phyloP scores from a whole-genome alignment of 2,888 invertebrate species.

The Cantharis flavilabris region DNA sequence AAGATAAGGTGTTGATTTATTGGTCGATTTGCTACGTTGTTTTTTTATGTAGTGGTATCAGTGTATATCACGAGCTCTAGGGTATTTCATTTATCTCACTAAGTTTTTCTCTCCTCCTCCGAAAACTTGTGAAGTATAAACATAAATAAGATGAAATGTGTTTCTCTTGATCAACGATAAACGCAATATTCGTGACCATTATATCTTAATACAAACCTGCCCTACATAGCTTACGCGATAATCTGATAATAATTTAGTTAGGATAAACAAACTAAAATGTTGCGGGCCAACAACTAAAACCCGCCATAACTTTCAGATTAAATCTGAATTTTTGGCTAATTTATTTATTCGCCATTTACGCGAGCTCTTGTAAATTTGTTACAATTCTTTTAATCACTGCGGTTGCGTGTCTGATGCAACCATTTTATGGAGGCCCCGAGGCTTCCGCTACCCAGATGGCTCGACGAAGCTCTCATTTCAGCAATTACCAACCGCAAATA shows the following conservation, averaged over 20 bases:
- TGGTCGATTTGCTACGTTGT: conserved; percentile 39
- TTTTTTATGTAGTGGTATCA: conserved; percentile 35
- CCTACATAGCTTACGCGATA: neutral
- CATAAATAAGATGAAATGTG: conserved; percentile 27
- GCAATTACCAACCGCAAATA: conserved; percentile 34
- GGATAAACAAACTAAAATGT: conserved; percentile 8
- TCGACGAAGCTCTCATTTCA: conserved; percentile 31
- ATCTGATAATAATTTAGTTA: conserved; percentile 11
- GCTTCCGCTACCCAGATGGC: conserved; percentile 35
- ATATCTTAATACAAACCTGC: neutral
- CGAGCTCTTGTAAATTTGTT: conserved; percentile 43
- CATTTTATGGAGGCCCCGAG: conserved; percentile 19
- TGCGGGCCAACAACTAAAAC: neutral
- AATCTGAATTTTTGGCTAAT: neutral
- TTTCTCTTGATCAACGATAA: conserved; percentile 16
- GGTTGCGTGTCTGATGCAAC: conserved; percentile 33
- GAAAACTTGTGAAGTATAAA: conserved; percentile 26
- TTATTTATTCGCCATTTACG: conserved; percentile 22
- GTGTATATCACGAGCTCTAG: conserved; percentile 29
- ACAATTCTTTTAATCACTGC: conserved; percentile 42
- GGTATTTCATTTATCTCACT: conserved; percentile 28
- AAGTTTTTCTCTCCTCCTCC: conserved; percentile 14
- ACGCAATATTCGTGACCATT: conserved; percentile 4
- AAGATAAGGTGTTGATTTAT: conserved; percentile 50
- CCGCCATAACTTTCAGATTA: neutral